These are phyloP conservation scores for Sebastes reedi DNA, from an alignment of 2,797 vertebrate genomes.

Conservation along the genomic window DNA sequence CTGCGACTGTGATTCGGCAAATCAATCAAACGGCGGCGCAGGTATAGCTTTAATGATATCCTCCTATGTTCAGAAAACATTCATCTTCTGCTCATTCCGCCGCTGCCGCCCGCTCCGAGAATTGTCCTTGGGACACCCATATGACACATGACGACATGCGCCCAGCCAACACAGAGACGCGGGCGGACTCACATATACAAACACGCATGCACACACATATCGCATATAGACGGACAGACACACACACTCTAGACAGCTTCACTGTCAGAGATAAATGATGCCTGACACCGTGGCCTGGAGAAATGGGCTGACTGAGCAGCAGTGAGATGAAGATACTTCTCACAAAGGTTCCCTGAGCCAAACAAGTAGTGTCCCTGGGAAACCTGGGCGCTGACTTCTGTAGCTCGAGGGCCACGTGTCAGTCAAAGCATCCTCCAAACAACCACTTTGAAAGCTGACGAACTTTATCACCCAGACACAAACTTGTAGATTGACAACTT, in stretches of 20 bases:
- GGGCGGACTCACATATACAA: background rate
- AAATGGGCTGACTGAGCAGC: slow-evolving; percentile 70
- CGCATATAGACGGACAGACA: slow-evolving; percentile 5
- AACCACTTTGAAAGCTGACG: slow-evolving; percentile 68
- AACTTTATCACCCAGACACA: slow-evolving; percentile 72
- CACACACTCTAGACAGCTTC: slow-evolving; percentile 59
- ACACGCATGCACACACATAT: slow-evolving; percentile 6
- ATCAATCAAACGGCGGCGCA: slow-evolving; percentile 72
- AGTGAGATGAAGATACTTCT: slow-evolving; percentile 79
- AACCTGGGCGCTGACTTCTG: slow-evolving; percentile 68
- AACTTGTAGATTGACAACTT: slow-evolving; percentile 77
- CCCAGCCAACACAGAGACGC: slow-evolving; percentile 15
- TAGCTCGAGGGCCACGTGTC: slow-evolving; percentile 76
- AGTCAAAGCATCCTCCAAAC: slow-evolving; percentile 78
- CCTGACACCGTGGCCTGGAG: slow-evolving; percentile 77
- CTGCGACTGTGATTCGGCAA: slow-evolving; percentile 57
- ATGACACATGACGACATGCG: slow-evolving; percentile 35
- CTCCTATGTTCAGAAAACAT: slow-evolving; percentile 69
- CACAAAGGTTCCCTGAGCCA: slow-evolving; percentile 79
- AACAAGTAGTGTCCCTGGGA: slow-evolving; percentile 78
- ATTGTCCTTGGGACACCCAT: slow-evolving; percentile 62
- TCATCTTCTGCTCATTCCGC: slow-evolving; percentile 62
- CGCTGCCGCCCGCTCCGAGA: slow-evolving; percentile 2
- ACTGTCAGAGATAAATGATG: slow-evolving; percentile 78
- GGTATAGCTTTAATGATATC: slow-evolving; percentile 69